Evolutionary conservation across 2,797 vertebrate species (phyloP).

Genomic region (Vireo griseus): DNA sequence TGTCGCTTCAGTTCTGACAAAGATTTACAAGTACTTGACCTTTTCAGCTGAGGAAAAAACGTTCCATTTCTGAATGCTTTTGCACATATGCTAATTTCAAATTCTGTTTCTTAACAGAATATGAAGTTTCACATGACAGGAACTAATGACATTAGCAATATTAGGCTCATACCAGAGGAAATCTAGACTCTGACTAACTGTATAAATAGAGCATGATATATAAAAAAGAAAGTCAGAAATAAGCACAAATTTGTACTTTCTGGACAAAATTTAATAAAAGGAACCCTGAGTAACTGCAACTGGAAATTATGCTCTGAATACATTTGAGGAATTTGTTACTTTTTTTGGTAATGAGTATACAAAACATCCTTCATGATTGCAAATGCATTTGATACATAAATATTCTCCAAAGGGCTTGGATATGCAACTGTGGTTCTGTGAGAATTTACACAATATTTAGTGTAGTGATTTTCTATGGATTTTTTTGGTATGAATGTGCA

Average conservation of each 20-base stretch:
- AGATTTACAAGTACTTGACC: conserved; percentile 41
- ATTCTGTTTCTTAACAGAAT: conserved; percentile 20
- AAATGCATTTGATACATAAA: not conserved
- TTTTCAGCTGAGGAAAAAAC: not conserved
- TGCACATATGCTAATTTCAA: not conserved
- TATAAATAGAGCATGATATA: not conserved
- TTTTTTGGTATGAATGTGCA: not conserved
- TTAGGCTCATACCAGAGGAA: not conserved
- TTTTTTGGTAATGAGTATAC: not conserved
- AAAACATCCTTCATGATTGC: not conserved
- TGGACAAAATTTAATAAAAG: not conserved
- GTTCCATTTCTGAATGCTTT: not conserved
- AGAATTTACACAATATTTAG: not conserved
- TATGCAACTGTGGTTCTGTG: not conserved
- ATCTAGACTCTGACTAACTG: not conserved
- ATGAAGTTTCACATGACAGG: not conserved
- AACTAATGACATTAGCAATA: not conserved
- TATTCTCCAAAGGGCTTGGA: not conserved
- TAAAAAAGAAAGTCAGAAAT: not conserved
- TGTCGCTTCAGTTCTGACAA: not conserved
- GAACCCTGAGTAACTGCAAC: not conserved
- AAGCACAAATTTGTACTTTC: not conserved
- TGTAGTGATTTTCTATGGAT: not conserved
- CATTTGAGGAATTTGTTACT: not conserved
- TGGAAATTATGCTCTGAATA: not conserved